Percentiles rank a stretch among this genome's conserved stretches.
phyloP scores from a whole-genome alignment of 2,888 invertebrate species.

The Athalia circularis region DNA sequence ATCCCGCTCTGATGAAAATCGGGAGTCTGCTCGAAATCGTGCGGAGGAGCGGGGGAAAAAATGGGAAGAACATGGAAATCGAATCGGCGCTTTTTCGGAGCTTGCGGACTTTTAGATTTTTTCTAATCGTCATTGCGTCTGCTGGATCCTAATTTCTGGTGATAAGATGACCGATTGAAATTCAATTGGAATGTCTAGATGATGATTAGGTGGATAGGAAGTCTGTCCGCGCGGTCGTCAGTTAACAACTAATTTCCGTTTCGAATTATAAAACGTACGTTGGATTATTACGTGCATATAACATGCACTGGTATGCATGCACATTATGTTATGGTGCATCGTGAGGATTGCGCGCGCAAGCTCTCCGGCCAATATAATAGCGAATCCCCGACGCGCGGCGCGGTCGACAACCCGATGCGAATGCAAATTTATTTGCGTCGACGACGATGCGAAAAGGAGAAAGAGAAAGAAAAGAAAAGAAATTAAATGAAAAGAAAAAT shows the following conservation, averaged over 20 bases:
- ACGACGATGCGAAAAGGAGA: constrained; percentile 2
- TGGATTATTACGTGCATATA: constrained; percentile 47
- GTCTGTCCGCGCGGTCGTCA: constrained; percentile 50
- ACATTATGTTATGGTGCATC: too few relatives aligned
- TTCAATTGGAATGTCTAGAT: constrained; percentile 46
- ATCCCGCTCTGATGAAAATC: too few relatives aligned
- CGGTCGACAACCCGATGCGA: constrained; percentile 41
- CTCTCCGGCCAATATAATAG: constrained; percentile 51
- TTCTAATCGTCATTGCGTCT: too few relatives aligned
- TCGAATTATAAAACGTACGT: constrained; percentile 67
- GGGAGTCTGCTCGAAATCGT: neutral
- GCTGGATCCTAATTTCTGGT: too few relatives aligned
- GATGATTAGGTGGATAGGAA: constrained; percentile 36
- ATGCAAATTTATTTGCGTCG: constrained; percentile 28
- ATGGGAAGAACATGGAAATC: neutral
- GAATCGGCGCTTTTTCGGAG: neutral
- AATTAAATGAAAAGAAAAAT: neutral
- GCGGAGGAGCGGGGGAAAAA: neutral
- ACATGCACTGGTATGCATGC: too few relatives aligned
- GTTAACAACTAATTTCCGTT: constrained; percentile 71
- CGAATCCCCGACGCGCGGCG: constrained; percentile 59
- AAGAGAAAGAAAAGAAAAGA: neutral
- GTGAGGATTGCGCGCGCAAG: constrained; percentile 53
- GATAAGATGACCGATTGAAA: too few relatives aligned
- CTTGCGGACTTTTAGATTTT: too few relatives aligned